These are phyloP conservation scores for Todiramphus chloris DNA, from an alignment of 2,113 vertebrate species.

Conservation along the genomic window DNA sequence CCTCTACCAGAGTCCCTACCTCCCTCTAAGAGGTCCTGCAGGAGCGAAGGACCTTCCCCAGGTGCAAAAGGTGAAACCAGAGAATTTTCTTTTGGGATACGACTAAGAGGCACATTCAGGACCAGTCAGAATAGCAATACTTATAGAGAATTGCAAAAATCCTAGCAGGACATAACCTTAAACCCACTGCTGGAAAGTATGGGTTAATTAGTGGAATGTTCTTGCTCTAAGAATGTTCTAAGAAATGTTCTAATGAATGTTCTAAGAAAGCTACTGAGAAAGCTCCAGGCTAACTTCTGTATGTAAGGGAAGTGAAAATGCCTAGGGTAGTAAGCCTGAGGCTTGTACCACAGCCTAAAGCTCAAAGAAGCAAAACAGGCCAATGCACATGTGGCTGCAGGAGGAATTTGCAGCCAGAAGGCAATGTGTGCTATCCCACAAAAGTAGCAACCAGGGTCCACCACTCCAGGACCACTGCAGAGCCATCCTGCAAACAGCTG, in stretches of 20 bases:
- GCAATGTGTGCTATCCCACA: fast-evolving
- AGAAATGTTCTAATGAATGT: background rate
- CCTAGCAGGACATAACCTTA: background rate
- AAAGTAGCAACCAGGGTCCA: background rate
- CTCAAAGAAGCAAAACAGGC: conserved; percentile 19
- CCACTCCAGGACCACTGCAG: background rate
- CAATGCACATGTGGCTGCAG: background rate
- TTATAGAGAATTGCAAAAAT: background rate
- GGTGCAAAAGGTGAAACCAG: background rate
- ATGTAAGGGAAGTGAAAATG: background rate
- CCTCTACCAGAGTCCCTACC: background rate
- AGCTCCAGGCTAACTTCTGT: background rate
- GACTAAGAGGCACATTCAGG: background rate
- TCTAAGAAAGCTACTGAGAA: background rate
- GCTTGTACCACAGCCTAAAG: background rate
- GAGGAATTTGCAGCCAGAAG: background rate
- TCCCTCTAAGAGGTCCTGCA: background rate
- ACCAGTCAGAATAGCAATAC: background rate
- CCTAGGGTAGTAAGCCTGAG: background rate
- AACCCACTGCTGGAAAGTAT: background rate
- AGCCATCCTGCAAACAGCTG: background rate
- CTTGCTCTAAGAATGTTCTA: background rate
- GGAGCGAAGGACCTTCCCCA: background rate
- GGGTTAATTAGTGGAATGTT: background rate
- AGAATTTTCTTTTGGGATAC: background rate